Evolutionary conservation across 2,113 vertebrate genomes (phyloP), one percentile per base, ranked within the genome.

Genomic region (Charadrius vociferus): DNA sequence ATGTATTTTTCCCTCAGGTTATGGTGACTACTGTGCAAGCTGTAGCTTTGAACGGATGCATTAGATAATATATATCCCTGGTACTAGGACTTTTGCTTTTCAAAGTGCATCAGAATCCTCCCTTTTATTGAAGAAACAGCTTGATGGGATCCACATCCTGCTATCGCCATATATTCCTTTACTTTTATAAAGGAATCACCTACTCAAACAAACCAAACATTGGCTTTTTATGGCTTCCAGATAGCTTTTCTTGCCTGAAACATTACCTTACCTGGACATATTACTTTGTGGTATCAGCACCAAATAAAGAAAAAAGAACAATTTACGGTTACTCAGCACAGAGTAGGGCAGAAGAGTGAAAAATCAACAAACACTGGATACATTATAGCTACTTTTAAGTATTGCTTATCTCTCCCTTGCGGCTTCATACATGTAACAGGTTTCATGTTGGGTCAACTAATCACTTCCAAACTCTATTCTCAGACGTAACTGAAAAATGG

Each of bases 401-500:
- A 32, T n/a, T 17, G 26, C 10, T 7, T 39, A 4, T 86, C 32
- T 89, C 23, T 58, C 34, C 10, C 9, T 50, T 79, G 23, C 27
- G 7, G 7, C 10, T 88, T 81, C 59, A 49, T 63, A 34, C 7
- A 14, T 9, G 21, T n/a, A 66, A 27, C 32, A 62, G 4, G 2
- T 67, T 66, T 83, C 53, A 50, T 6, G 2, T 89, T 74, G 81
- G 30, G 24, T 15, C 50, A 84, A 1, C 24, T 66, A 55, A 81
- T 37, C 3, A 71, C 70, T 88, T 90, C 10, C 43, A 81, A 63
- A 56, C 10, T 86, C 14, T 67, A 1, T n/a, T 45, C 32, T 68
- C 34, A 56, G 43, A n/a, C 1, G 21, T 24, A 56, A 87, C 7
- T 0, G 1, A 43, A 91, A 77, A 73, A 49, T 19, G 0, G 3